phyloP scores from a whole-genome alignment of 2,113 vertebrate genomes.

The Acanthisitta chloris region DNA sequence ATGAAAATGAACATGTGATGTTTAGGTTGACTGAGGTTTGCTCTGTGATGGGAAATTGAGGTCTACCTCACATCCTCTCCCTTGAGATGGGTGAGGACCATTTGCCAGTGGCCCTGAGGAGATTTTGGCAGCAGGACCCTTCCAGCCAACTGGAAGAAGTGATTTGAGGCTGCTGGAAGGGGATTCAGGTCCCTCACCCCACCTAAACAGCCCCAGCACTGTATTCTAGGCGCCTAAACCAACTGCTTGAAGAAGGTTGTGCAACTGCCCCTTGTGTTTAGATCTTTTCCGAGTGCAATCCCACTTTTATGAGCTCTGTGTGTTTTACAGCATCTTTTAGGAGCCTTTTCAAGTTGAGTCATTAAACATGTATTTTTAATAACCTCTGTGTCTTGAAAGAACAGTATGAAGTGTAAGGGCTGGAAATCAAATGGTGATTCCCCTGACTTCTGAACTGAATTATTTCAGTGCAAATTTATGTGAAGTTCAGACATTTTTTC shows the following conservation, averaged over 20 bases:
- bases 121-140: background rate
- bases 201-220: background rate
- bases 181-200: background rate
- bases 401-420: background rate
- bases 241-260: background rate
- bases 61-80: rapidly evolving
- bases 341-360: slow-evolving; percentile 3
- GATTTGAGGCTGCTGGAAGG: background rate
- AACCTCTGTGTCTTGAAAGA: background rate
- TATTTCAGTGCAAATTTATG: background rate
- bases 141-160: no score
- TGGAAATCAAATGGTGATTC: slow-evolving; percentile 21
- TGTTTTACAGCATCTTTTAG: slow-evolving; percentile 26
- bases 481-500: background rate
- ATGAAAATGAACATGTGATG: rapidly evolving
- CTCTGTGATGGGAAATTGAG: background rate
- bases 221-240: background rate
- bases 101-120: background rate
- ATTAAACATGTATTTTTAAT: slow-evolving; percentile 37
- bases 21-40: background rate
- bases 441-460: background rate
- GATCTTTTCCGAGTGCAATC: background rate
- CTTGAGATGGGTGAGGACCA: background rate
- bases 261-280: background rate
- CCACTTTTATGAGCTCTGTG: background rate